Evolutionary conservation across 2,888 invertebrate genomes (phyloP), one percentile per base, ranked within the genome.

Genomic region (Andrena fulva): DNA sequence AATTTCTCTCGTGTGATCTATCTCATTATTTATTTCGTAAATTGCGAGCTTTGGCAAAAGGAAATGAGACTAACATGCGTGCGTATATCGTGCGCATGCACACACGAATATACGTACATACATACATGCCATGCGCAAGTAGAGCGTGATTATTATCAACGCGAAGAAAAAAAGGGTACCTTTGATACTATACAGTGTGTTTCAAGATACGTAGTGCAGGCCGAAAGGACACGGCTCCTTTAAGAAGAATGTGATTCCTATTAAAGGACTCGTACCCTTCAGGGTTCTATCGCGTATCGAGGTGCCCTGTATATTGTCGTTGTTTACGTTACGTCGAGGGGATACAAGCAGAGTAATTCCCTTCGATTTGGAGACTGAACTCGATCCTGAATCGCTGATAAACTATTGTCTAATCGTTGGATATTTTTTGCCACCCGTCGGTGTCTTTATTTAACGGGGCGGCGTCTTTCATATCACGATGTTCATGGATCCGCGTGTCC

Each of bases 1-100:
- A 85, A 84, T 80, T 79, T 86, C 67, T 62, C 79, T 84, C 70
- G 82, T 86, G 81, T 84, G 85, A 88, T 85, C 67, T 77, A 79
- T 84, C 76, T 52, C 35, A 56, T 82, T 89, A 85, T 84, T 88
- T 87, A 84, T 84, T 85, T 82, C 76, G 50, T 82, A 69, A 71
- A 73, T 63, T 56, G 72, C 66, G 79, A 71, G 73, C 63, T 80
- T 74, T 80, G 56, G 48, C 48, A 72, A 52, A 72, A n/a, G 12
- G 42, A 42, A 35, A 10, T 5, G 35, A 71, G 33, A 77, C 52
- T 50, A 35, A 66, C 31, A 62, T 29, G 54, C 66, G 54, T 63
- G 27, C 66, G 48, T 78, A 27, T 73, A 54, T 60, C 59, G 50
- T 27, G 69, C 12, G 27, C 24, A 60, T 12, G 16, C 10, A 27